Percentiles rank a stretch among this genome's conserved stretches.
These are phyloP conservation scores for Sebastes itinus DNA, from an alignment of 2,797 vertebrate genomes.

Conservation along the genomic window DNA sequence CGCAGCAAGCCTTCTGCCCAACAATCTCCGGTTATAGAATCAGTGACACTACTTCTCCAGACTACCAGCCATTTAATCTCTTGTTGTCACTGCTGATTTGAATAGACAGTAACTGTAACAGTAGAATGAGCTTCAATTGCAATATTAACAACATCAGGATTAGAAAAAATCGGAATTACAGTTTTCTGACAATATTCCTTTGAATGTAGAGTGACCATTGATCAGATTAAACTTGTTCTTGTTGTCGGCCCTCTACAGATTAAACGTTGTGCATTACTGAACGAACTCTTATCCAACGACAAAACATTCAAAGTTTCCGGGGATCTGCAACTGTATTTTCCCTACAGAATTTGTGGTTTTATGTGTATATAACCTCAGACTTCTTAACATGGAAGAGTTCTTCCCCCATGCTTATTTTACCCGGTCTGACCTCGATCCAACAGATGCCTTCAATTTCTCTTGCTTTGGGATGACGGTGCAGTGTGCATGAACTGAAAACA, in stretches of 20 bases:
- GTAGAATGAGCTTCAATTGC: no score
- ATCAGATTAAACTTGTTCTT: no score
- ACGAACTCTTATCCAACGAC: background rate
- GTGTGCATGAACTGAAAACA: conserved; percentile 75
- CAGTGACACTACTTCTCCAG: no score
- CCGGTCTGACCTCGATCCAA: conserved; percentile 53
- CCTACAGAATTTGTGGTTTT: background rate
- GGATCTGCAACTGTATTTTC: background rate
- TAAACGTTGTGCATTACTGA: background rate
- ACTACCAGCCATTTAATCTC: no score
- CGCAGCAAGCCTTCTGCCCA: no score
- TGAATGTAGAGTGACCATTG: no score
- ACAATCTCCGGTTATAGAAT: no score
- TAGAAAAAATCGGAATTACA: no score
- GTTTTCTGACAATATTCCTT: no score
- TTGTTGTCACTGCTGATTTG: no score
- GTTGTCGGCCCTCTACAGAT: background rate
- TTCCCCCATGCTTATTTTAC: conserved; percentile 21
- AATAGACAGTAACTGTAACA: no score
- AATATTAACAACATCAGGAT: no score
- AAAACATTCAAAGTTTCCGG: background rate
- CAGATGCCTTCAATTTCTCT: conserved; percentile 77
- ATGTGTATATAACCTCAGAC: background rate
- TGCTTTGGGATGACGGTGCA: conserved; percentile 52
- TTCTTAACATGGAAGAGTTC: conserved; percentile 16